Base-by-base conservation (phyloP, 2,888 invertebrate species). In the Tryphoninae sp. region DNA sequence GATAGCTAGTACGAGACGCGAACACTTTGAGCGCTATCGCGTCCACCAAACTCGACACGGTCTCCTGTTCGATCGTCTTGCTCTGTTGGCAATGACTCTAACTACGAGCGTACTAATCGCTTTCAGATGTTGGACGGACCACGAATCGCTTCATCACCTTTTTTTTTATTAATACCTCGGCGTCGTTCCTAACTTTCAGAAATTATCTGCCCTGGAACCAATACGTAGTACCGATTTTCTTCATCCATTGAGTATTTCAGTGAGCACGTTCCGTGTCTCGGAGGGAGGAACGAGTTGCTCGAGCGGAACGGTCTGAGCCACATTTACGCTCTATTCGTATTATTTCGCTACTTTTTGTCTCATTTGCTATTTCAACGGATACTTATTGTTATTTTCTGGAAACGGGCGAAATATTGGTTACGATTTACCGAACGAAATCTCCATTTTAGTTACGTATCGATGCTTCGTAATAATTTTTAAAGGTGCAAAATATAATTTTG, bases 171-270 rank as follows among this genome's bases (percentile, higher is more conserved):
- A 55, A 22, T 9, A 19, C 22, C 19, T 19, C 11, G 45, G 53
- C 53, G 13, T 26, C 40, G 53, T 11, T 67, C 26, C 49, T 16
- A 55, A 77, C 77, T 77, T 77, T 62, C 77, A 23, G 33, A 61
- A 62, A 6, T 51, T 55, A 45, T 55, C 42, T 51, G 53, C 55
- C 42, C 23, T 22, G 51, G 26, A 49, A 61, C 42, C 16, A 49
- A 49, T 49, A 26, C 26, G 49, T 61, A 16, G 19, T 26, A 33
- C 45, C 2, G 23, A 77, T 62, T 69, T 77, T 77, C 69, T 69
- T 40, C 33, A 45, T n/a, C 9, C 55, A 19, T 61, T 22, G 33
- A 42, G 51, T 40, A 16, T 42, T 13, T 16, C 49, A 13, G 7
- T 19, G 13, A 13, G 53, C 23, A 22, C 53, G 51, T 19, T 22